These are phyloP conservation scores for Eospalax fontanierii DNA, from an alignment of 2,797 vertebrate species.

Conservation along the genomic window DNA sequence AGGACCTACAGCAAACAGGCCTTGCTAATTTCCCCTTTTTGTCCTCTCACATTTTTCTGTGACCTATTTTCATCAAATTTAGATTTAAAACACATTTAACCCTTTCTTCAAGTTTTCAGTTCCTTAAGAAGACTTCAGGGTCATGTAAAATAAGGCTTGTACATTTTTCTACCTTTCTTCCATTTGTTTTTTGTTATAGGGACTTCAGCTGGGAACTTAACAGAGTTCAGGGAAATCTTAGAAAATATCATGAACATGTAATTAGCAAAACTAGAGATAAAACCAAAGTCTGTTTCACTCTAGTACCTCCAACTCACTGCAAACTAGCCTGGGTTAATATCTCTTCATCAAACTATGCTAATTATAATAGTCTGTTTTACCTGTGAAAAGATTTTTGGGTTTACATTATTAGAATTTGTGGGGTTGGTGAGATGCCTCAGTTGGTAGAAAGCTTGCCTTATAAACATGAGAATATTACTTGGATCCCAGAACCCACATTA, in stretches of 20 bases:
- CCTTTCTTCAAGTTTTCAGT: neutral
- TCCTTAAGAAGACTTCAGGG: neutral
- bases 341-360: slow-evolving; percentile 18
- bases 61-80: neutral
- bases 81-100: neutral
- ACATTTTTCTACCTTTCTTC: neutral
- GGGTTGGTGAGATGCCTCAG: neutral
- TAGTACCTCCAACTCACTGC: neutral
- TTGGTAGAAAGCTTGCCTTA: neutral
- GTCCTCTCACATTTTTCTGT: neutral
- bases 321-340: neutral
- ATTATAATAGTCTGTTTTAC: neutral
- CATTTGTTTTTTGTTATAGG: neutral
- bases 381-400: slow-evolving; percentile 45
- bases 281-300: neutral
- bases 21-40: neutral
- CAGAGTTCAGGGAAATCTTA: slow-evolving; percentile 14
- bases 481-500: neutral
- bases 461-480: neutral
- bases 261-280: slow-evolving; percentile 34
- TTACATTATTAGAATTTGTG: slow-evolving; percentile 40
- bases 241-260: neutral
- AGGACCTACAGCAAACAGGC: neutral
- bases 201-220: neutral
- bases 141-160: neutral